phyloP scores from a whole-genome alignment of 2,797 vertebrate species.

The Lindbergichthys nudifrons region DNA sequence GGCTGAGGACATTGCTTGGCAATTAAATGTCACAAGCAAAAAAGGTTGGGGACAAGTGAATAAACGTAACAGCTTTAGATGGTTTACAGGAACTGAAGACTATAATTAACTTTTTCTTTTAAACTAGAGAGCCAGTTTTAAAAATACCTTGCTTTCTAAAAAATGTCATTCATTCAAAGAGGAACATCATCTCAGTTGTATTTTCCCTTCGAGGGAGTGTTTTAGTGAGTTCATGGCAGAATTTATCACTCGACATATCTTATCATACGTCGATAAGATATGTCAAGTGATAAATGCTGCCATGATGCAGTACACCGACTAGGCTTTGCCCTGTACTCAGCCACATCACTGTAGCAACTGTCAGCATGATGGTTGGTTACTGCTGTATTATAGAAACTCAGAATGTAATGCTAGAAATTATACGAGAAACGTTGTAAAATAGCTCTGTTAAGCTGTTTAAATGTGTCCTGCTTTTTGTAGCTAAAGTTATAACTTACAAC shows the following conservation, averaged over 20 bases:
- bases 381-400: neutral
- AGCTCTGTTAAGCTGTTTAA: neutral
- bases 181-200: neutral
- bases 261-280: conserved; percentile 16
- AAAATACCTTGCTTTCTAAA: neutral
- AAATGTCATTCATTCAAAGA: neutral
- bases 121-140: neutral
- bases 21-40: neutral
- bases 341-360: neutral
- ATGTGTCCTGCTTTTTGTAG: neutral
- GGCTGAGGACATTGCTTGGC: neutral
- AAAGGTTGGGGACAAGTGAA: neutral
- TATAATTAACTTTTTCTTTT: neutral
- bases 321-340: conserved; percentile 29
- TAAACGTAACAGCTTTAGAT: neutral
- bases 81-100: neutral
- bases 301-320: neutral
- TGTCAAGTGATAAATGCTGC: neutral
- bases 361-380: neutral
- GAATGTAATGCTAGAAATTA: neutral
- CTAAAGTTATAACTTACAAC: neutral
- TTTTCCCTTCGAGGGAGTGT: neutral
- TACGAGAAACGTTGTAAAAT: neutral
- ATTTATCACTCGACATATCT: conserved; percentile 1
- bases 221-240: neutral